Evolutionary conservation across 2,797 vertebrate species (phyloP).

Genomic region (Nannoperca australis): DNA sequence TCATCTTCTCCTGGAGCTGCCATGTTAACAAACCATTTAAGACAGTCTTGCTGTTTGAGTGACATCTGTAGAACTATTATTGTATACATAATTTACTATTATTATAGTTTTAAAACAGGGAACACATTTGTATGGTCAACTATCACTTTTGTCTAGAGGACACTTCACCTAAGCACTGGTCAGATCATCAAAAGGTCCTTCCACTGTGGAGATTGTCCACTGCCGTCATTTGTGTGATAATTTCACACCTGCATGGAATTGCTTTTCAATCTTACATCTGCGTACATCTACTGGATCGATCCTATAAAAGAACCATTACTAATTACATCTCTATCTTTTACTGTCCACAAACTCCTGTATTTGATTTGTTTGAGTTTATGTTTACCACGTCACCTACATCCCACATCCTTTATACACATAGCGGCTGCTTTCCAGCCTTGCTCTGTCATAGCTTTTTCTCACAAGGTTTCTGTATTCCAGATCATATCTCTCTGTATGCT

Average conservation of each 20-base stretch:
- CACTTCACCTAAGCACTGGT: conserved; percentile 3
- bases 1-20: conserved; percentile 32
- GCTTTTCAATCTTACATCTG: conserved; percentile 10
- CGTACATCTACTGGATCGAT: background rate
- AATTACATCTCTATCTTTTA: background rate
- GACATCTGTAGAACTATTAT: conserved; percentile 14
- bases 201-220: background rate
- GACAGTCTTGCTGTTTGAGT: conserved; percentile 20
- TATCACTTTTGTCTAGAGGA: conserved; percentile 1
- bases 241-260: background rate
- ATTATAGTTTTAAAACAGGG: conserved; percentile 10
- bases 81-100: conserved; percentile 1
- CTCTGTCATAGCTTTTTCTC: conserved; percentile 34
- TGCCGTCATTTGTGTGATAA: background rate
- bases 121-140: background rate
- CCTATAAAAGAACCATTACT: background rate
- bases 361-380: background rate
- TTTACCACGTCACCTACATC: conserved; percentile 6
- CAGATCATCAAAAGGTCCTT: conserved; percentile 30
- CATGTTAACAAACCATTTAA: conserved; percentile 45
- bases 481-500: conserved; percentile 57
- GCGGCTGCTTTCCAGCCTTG: conserved; percentile 1
- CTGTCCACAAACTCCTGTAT: background rate
- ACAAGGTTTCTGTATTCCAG: conserved; percentile 51
- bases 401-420: conserved; percentile 2